phyloP scores from a whole-genome alignment of 2,113 vertebrate species.

The Equus przewalskii region DNA sequence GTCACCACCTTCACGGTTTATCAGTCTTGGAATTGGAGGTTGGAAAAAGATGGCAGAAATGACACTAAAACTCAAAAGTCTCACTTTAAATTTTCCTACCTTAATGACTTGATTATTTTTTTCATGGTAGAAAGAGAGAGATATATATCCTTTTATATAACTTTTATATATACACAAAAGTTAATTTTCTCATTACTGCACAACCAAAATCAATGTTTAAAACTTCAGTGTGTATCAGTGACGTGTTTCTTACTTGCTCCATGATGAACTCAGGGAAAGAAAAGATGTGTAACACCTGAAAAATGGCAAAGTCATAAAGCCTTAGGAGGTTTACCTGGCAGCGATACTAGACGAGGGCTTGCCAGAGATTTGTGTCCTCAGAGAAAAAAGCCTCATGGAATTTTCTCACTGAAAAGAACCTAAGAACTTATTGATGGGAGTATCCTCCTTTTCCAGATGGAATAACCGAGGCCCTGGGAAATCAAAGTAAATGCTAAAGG shows the following conservation, averaged over 20 bases:
- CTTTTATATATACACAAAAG: neutral
- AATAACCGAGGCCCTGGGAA: neutral
- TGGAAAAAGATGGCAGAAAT: neutral
- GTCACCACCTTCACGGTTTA: neutral
- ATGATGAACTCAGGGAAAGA: neutral
- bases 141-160: neutral
- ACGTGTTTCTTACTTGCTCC: neutral
- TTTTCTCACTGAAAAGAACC: neutral
- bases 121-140: neutral
- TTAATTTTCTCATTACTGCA: neutral
- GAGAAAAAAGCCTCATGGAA: neutral
- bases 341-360: neutral
- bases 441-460: neutral
- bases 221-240: rapidly evolving
- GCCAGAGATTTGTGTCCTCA: neutral
- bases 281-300: neutral
- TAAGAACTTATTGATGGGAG: neutral
- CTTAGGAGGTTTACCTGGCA: neutral
- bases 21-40: neutral
- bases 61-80: neutral
- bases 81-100: neutral
- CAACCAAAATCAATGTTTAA: neutral
- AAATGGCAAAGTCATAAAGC: neutral
- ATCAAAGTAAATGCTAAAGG: neutral
- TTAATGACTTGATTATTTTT: neutral